phyloP scores from a whole-genome alignment of 2,888 invertebrate genomes.

The Cancer borealis region DNA sequence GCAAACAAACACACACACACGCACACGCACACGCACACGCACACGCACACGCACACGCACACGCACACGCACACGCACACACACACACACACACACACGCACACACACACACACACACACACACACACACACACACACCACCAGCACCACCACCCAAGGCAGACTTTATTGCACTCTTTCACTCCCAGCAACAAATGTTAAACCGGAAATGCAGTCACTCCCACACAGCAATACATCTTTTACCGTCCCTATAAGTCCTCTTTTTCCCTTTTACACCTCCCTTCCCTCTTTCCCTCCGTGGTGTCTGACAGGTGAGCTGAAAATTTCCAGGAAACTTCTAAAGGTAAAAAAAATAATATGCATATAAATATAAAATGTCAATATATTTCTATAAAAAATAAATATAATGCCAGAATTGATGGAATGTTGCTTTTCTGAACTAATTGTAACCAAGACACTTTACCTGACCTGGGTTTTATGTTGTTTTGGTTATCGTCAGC shows the following conservation, averaged over 20 bases:
- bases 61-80: constrained; percentile 20
- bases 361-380: no score
- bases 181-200: not conserved
- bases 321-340: no score
- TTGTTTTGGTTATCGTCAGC: no score
- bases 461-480: no score
- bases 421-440: no score
- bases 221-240: not conserved
- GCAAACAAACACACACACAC: constrained; percentile 34
- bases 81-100: constrained; percentile 10
- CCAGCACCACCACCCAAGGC: not conserved
- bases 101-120: not conserved
- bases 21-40: constrained; percentile 42
- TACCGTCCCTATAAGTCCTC: not conserved
- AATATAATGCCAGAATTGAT: no score
- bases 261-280: not conserved
- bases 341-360: no score
- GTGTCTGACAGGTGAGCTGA: no score
- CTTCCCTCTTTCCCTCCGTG: not conserved
- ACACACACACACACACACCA: not conserved
- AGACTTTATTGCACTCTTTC: no score
- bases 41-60: constrained; percentile 15
- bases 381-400: no score
- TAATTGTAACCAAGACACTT: no score
- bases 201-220: not conserved